A percentile compares a stretch with the other conserved stretches of the same genome.
Conservation (phyloP, 2,888 invertebrate genomes). For the Drosophila neonasuta region DNA sequence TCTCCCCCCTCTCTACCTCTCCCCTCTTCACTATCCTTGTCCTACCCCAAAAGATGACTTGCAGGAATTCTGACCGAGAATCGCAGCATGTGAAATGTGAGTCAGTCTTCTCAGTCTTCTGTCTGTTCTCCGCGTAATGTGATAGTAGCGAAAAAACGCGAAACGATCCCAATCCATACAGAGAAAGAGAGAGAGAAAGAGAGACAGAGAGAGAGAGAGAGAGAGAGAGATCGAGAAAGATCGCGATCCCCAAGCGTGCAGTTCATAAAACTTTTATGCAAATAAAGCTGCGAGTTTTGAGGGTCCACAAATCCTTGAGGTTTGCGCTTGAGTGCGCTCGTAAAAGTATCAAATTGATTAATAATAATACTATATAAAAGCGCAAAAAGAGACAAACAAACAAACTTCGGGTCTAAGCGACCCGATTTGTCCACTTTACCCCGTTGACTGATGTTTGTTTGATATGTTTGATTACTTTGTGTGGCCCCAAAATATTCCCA, state of each 20-base stretch:
- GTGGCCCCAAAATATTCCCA: conserved; percentile 62
- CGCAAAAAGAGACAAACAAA: conserved; percentile 42
- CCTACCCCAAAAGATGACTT: conserved; percentile 70
- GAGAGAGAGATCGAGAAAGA: not conserved
- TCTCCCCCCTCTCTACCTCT: not conserved
- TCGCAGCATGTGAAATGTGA: conserved; percentile 71
- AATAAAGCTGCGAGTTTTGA: conserved; percentile 46
- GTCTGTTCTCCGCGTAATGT: conserved; percentile 54
- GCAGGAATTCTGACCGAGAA: conserved; percentile 66
- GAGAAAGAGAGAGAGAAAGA: too few species aligned
- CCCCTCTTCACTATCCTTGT: conserved; percentile 19
- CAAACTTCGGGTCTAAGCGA: conserved; percentile 35
- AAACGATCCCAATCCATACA: conserved; percentile 39
- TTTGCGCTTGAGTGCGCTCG: conserved; percentile 74
- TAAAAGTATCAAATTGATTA: conserved; percentile 78
- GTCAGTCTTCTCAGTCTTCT: conserved; percentile 48
- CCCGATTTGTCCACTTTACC: conserved; percentile 67
- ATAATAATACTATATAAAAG: conserved; percentile 69
- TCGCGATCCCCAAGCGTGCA: conserved; percentile 31
- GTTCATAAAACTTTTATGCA: conserved; percentile 72
- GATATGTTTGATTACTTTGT: conserved; percentile 75
- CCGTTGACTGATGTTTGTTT: conserved; percentile 72
- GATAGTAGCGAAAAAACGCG: conserved; percentile 57
- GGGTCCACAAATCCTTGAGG: conserved; percentile 66
- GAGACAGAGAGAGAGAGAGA: not conserved